Conservation (phyloP, 2,888 invertebrate species). For the Protonemura montana region DNA sequence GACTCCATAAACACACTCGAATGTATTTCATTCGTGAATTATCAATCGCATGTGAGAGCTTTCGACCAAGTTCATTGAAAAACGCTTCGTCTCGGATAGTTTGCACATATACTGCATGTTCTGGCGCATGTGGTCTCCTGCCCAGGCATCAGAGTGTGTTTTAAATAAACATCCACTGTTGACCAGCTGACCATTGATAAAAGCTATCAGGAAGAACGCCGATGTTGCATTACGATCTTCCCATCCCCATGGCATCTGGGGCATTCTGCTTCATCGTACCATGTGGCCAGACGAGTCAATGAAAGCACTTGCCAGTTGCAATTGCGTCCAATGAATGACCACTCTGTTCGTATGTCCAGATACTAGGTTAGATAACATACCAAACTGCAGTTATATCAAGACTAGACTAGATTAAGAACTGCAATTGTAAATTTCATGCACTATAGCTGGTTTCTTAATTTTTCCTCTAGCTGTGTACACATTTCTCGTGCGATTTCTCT, state of each 20-base stretch:
- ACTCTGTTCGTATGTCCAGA: background rate
- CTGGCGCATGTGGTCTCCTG: too few relatives aligned
- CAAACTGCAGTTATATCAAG: background rate
- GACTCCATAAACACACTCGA: background rate
- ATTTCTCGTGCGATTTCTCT: background rate
- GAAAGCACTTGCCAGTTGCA: background rate
- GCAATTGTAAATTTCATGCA: background rate
- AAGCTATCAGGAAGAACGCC: background rate
- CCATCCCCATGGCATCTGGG: background rate
- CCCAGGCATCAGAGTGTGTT: background rate
- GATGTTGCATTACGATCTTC: background rate
- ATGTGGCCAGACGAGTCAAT: background rate
- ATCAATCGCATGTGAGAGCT: background rate
- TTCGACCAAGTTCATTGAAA: background rate
- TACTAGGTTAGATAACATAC: background rate
- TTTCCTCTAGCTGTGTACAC: background rate
- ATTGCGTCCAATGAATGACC: background rate
- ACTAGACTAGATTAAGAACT: background rate
- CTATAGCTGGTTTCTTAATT: background rate
- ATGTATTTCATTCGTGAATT: background rate
- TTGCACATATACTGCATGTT: background rate
- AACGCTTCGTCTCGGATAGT: background rate
- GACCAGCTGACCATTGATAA: constrained; percentile 12
- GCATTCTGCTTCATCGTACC: background rate
- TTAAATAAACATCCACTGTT: background rate